Evolutionary conservation across 2,113 vertebrate species (phyloP).

Genomic region (Lutjanus erythropterus): DNA sequence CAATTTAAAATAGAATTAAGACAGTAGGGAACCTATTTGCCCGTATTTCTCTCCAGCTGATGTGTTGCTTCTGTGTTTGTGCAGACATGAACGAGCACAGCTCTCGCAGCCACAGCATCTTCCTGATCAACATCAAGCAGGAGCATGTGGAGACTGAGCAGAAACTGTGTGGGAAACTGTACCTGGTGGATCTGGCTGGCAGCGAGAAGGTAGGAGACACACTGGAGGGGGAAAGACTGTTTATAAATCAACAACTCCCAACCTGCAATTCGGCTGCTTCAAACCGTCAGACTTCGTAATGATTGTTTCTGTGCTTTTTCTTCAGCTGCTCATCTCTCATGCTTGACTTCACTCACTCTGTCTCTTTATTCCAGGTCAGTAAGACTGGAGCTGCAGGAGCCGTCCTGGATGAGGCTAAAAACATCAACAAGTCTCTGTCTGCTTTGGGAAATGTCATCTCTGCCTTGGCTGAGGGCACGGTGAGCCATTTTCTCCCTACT

Average conservation of each 20-base stretch:
- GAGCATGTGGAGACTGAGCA: constrained; percentile 93
- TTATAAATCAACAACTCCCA: not conserved
- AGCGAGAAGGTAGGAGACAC: constrained; percentile 89
- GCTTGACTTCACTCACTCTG: constrained; percentile 5
- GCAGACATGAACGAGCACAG: constrained; percentile 96
- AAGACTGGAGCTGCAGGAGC: constrained; percentile 93
- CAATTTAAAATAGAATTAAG: not conserved
- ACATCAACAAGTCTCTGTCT: constrained; percentile 96
- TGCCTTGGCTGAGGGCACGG: constrained; percentile 93
- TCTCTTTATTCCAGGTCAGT: constrained; percentile 85
- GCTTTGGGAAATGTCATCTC: constrained; percentile 96
- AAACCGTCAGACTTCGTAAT: not conserved
- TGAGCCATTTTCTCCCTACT: constrained; percentile 69
- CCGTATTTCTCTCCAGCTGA: not conserved
- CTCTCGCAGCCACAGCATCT: constrained; percentile 94
- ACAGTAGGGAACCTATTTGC: not conserved
- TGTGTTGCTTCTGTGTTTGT: constrained; percentile 20
- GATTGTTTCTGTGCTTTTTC: not conserved
- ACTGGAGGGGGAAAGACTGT: not conserved
- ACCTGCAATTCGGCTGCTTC: not conserved
- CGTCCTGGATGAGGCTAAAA: constrained; percentile 93
- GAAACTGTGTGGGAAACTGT: constrained; percentile 93
- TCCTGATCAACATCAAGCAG: constrained; percentile 96
- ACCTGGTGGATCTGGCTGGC: constrained; percentile 93
- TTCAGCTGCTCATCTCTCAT: not conserved